phyloP scores from a whole-genome alignment of 2,888 invertebrate species.

The Lordiphosa andalusiaca region DNA sequence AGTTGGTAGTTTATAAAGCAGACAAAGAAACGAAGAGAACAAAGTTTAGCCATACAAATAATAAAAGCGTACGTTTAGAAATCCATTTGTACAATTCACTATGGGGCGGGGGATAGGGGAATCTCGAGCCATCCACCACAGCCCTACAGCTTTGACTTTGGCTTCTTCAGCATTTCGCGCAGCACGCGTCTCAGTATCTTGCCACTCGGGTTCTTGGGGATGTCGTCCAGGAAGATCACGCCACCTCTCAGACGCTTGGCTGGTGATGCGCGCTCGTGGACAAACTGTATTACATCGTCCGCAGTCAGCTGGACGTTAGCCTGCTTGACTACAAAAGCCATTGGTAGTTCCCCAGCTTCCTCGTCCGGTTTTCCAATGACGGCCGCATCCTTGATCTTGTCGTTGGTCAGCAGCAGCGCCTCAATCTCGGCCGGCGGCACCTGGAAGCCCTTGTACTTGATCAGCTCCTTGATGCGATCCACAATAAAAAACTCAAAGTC shows the following conservation, averaged over 20 bases:
- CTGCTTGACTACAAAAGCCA: conserved; percentile 87
- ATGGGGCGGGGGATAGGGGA: not conserved
- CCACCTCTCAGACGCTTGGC: conserved; percentile 89
- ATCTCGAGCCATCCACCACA: conserved; percentile 2
- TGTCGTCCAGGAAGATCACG: conserved; percentile 86
- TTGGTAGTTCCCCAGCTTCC: conserved; percentile 87
- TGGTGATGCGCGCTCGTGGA: conserved; percentile 83
- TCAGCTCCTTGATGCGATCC: conserved; percentile 93
- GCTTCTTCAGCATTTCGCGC: conserved; percentile 75
- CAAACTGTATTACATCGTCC: conserved; percentile 82
- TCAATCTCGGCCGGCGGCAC: conserved; percentile 95
- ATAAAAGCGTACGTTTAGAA: conserved; percentile 44
- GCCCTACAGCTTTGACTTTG: conserved; percentile 78
- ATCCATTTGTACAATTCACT: conserved; percentile 47
- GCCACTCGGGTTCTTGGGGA: conserved; percentile 89
- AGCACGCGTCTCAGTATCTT: conserved; percentile 86
- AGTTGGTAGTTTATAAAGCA: conserved; percentile 66
- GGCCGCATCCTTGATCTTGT: conserved; percentile 87
- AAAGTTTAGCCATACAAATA: conserved; percentile 63
- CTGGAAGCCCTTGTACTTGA: conserved; percentile 93
- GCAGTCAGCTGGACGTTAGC: conserved; percentile 81
- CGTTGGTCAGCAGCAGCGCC: conserved; percentile 86
- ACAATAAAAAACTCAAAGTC: conserved; percentile 90
- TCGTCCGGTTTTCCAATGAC: conserved; percentile 90
- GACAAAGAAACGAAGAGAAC: conserved; percentile 39